phyloP scores from a whole-genome alignment of 2,113 vertebrate genomes.

The Brienomyrus brachyistius region DNA sequence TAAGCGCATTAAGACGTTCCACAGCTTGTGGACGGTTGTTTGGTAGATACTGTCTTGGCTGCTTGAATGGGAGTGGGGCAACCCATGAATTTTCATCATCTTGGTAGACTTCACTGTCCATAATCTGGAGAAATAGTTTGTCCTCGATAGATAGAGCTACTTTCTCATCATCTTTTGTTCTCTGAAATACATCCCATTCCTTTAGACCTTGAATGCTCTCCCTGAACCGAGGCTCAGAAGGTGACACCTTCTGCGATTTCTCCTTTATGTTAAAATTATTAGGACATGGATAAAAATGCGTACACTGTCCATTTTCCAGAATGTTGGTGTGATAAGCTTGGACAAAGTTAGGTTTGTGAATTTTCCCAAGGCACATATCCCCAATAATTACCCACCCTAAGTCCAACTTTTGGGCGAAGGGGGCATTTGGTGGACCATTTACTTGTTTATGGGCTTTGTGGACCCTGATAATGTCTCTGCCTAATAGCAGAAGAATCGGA shows the following conservation, averaged over 20 bases:
- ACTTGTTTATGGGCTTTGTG: slow-evolving; percentile 18
- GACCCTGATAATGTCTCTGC: slow-evolving; percentile 9
- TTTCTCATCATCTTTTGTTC: too few species aligned
- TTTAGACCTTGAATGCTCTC: too few species aligned
- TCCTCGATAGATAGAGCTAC: too few species aligned
- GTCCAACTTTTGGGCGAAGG: neutral
- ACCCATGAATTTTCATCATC: too few species aligned
- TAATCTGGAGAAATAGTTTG: too few species aligned
- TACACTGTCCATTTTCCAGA: neutral
- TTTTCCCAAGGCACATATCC: neutral
- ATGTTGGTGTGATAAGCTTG: neutral
- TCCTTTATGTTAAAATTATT: neutral
- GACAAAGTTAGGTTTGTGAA: neutral
- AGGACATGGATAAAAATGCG: neutral
- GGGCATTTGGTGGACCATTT: neutral
- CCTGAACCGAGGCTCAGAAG: too few species aligned
- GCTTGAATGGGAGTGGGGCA: too few species aligned
- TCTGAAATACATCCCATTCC: too few species aligned
- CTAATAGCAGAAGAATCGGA: slow-evolving; percentile 6
- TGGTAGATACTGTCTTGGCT: neutral
- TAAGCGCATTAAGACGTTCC: neutral
- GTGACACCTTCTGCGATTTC: neutral
- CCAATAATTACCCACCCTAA: neutral
- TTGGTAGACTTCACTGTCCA: too few species aligned
- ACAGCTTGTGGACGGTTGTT: neutral